Conservation (phyloP, 2,113 vertebrate species). For the Platysternon megacephalum region DNA sequence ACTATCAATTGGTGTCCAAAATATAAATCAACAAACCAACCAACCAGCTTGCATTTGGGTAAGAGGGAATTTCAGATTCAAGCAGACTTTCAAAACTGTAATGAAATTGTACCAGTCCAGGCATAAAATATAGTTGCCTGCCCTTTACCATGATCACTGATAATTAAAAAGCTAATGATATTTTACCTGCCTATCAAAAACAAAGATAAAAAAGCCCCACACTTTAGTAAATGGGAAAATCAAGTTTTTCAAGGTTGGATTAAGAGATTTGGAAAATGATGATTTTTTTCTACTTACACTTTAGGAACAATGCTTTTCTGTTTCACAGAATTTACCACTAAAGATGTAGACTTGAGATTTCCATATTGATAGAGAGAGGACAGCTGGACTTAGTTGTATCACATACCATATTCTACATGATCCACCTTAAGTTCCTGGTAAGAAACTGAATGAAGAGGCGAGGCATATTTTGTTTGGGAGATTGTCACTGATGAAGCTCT, state of each 20-base stretch:
- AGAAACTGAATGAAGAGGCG: neutral
- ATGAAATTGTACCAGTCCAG: neutral
- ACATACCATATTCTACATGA: accelerated
- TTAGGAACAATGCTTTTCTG: neutral
- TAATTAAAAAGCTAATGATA: neutral
- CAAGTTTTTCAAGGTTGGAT: neutral
- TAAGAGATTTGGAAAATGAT: neutral
- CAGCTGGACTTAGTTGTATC: neutral
- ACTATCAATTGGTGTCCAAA: neutral
- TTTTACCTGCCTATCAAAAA: neutral
- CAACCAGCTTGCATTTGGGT: accelerated
- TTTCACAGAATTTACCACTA: neutral
- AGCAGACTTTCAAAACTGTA: neutral
- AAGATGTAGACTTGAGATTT: neutral
- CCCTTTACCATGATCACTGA: neutral
- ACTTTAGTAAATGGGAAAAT: neutral
- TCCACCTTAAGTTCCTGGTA: neutral
- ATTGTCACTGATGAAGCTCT: neutral
- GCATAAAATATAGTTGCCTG: neutral
- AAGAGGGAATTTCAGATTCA: neutral
- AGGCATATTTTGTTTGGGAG: neutral
- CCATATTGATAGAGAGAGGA: neutral
- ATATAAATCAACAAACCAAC: neutral
- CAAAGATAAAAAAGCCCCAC: neutral
- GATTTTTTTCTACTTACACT: neutral